phyloP scores from a whole-genome alignment of 2,797 vertebrate species.

The Yasuhikotakia modesta region DNA sequence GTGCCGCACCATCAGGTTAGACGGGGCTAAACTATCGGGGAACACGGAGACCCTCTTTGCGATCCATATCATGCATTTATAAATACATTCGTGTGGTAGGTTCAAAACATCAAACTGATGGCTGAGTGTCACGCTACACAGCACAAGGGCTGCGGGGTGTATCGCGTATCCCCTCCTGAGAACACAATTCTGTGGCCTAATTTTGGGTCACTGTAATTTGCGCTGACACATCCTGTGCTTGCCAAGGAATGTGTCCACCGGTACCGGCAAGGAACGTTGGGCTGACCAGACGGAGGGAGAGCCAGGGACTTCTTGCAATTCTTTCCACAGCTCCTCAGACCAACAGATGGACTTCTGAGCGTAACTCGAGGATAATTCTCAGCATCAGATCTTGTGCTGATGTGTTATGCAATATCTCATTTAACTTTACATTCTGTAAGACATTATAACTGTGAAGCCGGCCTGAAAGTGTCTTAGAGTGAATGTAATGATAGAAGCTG shows the following conservation, averaged over 20 bases:
- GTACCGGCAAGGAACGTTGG: constrained; percentile 47
- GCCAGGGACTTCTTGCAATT: constrained; percentile 20
- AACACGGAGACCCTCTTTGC: neutral
- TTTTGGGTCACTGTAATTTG: constrained; percentile 55
- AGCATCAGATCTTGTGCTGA: constrained; percentile 4
- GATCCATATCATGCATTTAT: constrained; percentile 2
- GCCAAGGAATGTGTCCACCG: constrained; percentile 28
- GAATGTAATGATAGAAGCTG: neutral
- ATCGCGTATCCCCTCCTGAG: constrained; percentile 37
- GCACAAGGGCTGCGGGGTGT: constrained; percentile 38
- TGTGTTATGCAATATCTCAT: constrained; percentile 29
- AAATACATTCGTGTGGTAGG: neutral
- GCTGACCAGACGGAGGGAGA: constrained; percentile 30
- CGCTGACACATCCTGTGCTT: constrained; percentile 41
- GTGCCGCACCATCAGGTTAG: neutral
- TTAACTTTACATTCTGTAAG: constrained; percentile 11
- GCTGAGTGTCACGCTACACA: constrained; percentile 39
- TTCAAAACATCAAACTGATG: constrained; percentile 18
- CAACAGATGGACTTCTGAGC: constrained; percentile 9
- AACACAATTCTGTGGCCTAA: constrained; percentile 53
- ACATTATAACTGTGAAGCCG: constrained; percentile 5
- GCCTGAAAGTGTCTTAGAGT: neutral
- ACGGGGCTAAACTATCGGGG: neutral
- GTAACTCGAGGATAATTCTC: constrained; percentile 22
- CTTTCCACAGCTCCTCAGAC: constrained; percentile 1